Percentiles rank a stretch among this genome's conserved stretches.
Evolutionary conservation across 2,888 invertebrate species (phyloP).

Genomic region (Amitus sp.): DNA sequence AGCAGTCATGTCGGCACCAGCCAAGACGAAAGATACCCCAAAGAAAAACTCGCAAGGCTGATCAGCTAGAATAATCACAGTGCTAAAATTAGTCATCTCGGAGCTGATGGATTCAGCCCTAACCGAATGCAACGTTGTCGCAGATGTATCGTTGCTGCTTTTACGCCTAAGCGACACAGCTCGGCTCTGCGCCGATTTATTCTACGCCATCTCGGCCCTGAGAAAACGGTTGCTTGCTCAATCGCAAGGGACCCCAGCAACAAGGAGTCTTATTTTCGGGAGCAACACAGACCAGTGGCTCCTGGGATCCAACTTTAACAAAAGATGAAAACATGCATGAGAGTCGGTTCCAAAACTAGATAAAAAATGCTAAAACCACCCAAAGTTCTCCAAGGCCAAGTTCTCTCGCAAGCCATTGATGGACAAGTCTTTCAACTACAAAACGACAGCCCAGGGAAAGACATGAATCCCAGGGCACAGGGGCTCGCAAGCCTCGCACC

Average conservation of each 20-base stretch:
- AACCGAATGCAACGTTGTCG: too few species aligned
- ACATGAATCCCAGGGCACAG: neutral
- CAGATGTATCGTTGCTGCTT: too few species aligned
- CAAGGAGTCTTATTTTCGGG: neutral
- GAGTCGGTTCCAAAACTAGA: neutral
- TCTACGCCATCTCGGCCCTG: neutral
- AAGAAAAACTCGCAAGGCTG: too few species aligned
- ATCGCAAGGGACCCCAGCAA: neutral
- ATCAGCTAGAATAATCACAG: too few species aligned
- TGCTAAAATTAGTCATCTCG: too few species aligned
- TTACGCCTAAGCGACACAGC: neutral
- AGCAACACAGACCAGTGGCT: neutral
- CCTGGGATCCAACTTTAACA: neutral
- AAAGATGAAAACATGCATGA: neutral
- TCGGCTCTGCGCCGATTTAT: neutral
- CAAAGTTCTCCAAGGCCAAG: too few species aligned
- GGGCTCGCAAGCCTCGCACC: neutral
- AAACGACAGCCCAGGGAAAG: neutral
- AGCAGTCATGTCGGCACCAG: too few species aligned
- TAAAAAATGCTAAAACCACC: too few species aligned
- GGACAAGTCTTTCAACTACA: conserved; percentile 2
- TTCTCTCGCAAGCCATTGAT: neutral
- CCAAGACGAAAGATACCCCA: too few species aligned
- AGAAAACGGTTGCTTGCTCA: neutral
- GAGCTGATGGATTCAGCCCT: too few species aligned